phyloP scores from a whole-genome alignment of 2,113 vertebrate genomes.

The Orycteropus afer region DNA sequence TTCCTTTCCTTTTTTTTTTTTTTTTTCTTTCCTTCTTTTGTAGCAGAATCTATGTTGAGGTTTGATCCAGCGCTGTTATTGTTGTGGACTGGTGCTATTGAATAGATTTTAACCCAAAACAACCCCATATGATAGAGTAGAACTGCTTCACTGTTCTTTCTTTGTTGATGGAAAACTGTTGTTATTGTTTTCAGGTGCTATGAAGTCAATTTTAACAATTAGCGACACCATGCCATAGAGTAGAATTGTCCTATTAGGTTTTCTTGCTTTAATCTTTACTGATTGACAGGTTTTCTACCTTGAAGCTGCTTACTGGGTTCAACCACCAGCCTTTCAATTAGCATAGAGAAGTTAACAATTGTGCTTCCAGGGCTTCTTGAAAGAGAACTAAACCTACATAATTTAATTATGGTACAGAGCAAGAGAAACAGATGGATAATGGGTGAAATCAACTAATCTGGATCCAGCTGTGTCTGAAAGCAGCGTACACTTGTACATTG shows the following conservation, averaged over 20 bases:
- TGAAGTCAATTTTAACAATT: neutral
- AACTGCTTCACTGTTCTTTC: too few species aligned
- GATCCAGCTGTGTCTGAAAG: neutral
- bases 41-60: neutral
- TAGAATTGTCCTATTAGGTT: neutral
- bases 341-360: neutral
- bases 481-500: neutral
- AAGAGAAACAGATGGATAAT: neutral
- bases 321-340: neutral
- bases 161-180: neutral
- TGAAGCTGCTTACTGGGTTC: neutral
- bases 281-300: neutral
- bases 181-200: neutral
- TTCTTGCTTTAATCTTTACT: neutral
- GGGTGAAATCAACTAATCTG: neutral
- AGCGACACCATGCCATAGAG: neutral
- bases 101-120: too few species aligned
- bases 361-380: neutral
- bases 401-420: neutral
- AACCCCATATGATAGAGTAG: too few species aligned
- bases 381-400: neutral
- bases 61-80: too few species aligned
- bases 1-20: neutral
- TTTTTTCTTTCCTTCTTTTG: neutral
- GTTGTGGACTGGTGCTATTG: too few species aligned